phyloP scores from a whole-genome alignment of 2,888 invertebrate genomes.

The Nowickia ferox region DNA sequence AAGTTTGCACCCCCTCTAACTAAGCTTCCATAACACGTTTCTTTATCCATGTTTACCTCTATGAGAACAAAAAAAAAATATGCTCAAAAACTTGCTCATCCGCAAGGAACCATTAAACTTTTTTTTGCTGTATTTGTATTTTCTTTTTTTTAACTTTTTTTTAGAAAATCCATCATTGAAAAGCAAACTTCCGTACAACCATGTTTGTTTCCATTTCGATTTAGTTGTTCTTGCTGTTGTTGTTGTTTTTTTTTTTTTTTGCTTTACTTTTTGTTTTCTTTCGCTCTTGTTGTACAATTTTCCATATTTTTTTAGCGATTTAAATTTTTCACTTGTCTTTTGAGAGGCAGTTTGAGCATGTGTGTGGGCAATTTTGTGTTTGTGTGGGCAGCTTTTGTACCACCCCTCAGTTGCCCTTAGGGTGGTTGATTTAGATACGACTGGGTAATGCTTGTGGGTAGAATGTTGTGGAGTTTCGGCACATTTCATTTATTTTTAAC shows the following conservation, averaged over 20 bases:
- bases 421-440: constrained; percentile 56
- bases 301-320: constrained; percentile 69
- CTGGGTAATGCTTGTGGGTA: constrained; percentile 19
- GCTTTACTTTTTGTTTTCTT: constrained; percentile 30
- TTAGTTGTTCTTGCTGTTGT: constrained; percentile 54
- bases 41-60: constrained; percentile 50
- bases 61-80: constrained; percentile 47
- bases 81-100: constrained; percentile 80
- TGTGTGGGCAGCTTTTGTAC: constrained; percentile 21
- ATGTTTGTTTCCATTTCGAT: constrained; percentile 75
- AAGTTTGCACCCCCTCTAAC: constrained; percentile 32
- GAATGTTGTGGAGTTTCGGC: constrained; percentile 23
- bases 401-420: constrained; percentile 72
- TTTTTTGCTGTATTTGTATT: constrained; percentile 66
- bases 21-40: constrained; percentile 36
- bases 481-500: constrained; percentile 1
- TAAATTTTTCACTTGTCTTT: constrained; percentile 66
- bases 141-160: constrained; percentile 26
- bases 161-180: constrained; percentile 71
- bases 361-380: constrained; percentile 71
- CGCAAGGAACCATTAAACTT: constrained; percentile 82
- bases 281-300: constrained; percentile 60
- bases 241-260: constrained; percentile 12
- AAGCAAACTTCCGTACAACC: constrained; percentile 73
- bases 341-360: constrained; percentile 21